Evolutionary conservation across 1,140 invertebrate genomes (phyloP).

Genomic region (Choristoneura fumiferana): DNA sequence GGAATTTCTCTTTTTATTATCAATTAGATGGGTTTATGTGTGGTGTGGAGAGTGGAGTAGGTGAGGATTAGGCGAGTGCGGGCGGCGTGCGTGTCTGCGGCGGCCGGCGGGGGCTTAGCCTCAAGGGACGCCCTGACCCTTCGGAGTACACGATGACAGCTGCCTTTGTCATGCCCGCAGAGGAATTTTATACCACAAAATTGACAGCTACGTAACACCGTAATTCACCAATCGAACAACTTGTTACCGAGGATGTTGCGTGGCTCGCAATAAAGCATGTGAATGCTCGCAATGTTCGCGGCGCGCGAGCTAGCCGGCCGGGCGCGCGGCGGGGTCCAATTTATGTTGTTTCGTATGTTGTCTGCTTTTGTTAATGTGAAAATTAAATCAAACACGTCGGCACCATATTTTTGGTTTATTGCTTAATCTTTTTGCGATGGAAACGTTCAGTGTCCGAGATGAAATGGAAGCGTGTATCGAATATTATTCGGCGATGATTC

Average conservation of each 20-base stretch:
- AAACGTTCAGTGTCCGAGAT: not conserved
- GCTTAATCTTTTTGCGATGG: slow-evolving; percentile 13
- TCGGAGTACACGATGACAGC: slow-evolving; percentile 59
- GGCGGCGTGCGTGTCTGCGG: slow-evolving; percentile 59
- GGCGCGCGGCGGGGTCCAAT: slow-evolving; percentile 56
- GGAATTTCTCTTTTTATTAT: slow-evolving; percentile 70
- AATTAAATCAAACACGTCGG: slow-evolving; percentile 52
- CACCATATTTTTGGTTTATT: slow-evolving; percentile 17
- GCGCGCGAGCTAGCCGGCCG: slow-evolving; percentile 35
- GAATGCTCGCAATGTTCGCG: no score
- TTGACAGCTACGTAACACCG: slow-evolving; percentile 61
- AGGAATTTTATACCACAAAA: slow-evolving; percentile 69
- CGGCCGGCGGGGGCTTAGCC: slow-evolving; percentile 56
- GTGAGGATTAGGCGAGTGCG: slow-evolving; percentile 60
- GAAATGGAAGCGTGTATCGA: no score
- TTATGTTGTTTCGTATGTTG: slow-evolving; percentile 70
- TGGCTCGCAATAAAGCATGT: slow-evolving; percentile 59
- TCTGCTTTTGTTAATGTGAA: slow-evolving; percentile 72
- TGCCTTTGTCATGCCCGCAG: slow-evolving; percentile 63
- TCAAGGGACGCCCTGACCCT: slow-evolving; percentile 60
- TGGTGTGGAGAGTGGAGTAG: slow-evolving; percentile 48
- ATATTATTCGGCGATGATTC: no score
- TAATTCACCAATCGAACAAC: slow-evolving; percentile 47
- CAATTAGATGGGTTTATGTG: slow-evolving; percentile 74
- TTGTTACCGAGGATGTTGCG: slow-evolving; percentile 43